Conservation (phyloP, 1,140 invertebrate species). For the Brachionus asplanchnoidis region DNA sequence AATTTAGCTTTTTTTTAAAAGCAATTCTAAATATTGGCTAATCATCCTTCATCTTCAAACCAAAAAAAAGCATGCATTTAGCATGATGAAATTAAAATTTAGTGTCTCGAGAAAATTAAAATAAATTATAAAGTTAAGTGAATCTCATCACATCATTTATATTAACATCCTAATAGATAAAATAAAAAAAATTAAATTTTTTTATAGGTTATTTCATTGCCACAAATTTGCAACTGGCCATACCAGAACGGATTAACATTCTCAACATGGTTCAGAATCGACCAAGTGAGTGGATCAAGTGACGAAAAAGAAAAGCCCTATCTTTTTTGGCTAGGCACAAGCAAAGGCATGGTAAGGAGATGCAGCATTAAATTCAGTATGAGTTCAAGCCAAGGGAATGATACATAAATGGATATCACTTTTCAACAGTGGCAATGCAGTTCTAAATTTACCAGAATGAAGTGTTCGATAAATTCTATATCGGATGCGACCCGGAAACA, state of each 20-base stretch:
- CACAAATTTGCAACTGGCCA: slow-evolving; percentile 89
- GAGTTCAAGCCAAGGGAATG: slow-evolving; percentile 98
- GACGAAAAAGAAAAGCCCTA: slow-evolving; percentile 97
- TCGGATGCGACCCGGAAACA: slow-evolving; percentile 72
- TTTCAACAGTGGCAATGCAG: neutral
- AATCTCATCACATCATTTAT: too few species aligned
- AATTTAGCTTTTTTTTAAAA: too few species aligned
- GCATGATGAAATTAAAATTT: too few species aligned
- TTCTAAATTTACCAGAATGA: slow-evolving; percentile 57
- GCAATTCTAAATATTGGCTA: too few species aligned
- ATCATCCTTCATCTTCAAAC: too few species aligned
- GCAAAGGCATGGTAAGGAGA: slow-evolving; percentile 95
- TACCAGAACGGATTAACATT: slow-evolving; percentile 99
- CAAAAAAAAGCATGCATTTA: too few species aligned
- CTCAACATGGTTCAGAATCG: slow-evolving; percentile 95
- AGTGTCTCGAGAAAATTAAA: too few species aligned
- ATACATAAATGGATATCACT: slow-evolving; percentile 82
- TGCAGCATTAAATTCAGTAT: slow-evolving; percentile 98
- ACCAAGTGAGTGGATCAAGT: slow-evolving; percentile 96
- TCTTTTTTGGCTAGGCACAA: slow-evolving; percentile 96
- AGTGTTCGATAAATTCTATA: slow-evolving; percentile 98
- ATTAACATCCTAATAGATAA: slow-evolving; percentile 5
- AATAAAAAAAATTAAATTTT: neutral
- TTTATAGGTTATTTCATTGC: slow-evolving; percentile 74
- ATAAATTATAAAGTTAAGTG: too few species aligned